Conservation (phyloP, 2,888 invertebrate genomes). For the Tiphia femorata region DNA sequence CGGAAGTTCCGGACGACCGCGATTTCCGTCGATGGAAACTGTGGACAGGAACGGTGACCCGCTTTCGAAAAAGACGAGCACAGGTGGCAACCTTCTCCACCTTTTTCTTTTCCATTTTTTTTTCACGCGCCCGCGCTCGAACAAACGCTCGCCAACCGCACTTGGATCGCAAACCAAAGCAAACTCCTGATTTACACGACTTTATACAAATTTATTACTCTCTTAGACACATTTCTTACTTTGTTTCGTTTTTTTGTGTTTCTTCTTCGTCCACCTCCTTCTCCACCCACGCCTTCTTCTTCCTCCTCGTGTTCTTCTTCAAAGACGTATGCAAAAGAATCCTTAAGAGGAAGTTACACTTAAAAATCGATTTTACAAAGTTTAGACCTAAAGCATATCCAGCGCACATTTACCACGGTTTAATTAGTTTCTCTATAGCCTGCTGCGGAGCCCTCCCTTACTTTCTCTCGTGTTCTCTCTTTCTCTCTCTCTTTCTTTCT, state of each 20-base stretch:
- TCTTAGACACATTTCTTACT: constrained; percentile 61
- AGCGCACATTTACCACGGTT: constrained; percentile 24
- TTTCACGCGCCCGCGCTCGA: too few species aligned
- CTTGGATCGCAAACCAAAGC: constrained; percentile 23
- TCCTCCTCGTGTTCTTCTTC: constrained; percentile 29
- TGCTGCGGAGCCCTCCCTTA: neutral
- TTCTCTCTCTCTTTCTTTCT: neutral
- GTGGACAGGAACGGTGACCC: neutral
- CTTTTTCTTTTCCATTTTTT: neutral
- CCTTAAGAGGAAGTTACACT: constrained; percentile 59
- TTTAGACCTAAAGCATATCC: constrained; percentile 53
- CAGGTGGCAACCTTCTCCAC: neutral
- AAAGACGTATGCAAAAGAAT: constrained; percentile 61
- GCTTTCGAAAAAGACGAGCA: neutral
- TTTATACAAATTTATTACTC: constrained; percentile 67
- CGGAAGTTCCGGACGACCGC: constrained; percentile 15
- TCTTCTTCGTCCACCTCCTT: too few species aligned
- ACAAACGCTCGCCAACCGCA: neutral
- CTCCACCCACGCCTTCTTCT: too few species aligned
- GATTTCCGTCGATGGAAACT: constrained; percentile 14
- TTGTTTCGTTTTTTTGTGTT: too few species aligned
- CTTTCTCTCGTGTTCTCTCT: neutral
- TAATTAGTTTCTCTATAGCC: neutral
- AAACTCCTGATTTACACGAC: constrained; percentile 54
- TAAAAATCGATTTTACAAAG: constrained; percentile 58